Conservation (phyloP, 2,797 vertebrate genomes). For the Toxotes lorentzi region DNA sequence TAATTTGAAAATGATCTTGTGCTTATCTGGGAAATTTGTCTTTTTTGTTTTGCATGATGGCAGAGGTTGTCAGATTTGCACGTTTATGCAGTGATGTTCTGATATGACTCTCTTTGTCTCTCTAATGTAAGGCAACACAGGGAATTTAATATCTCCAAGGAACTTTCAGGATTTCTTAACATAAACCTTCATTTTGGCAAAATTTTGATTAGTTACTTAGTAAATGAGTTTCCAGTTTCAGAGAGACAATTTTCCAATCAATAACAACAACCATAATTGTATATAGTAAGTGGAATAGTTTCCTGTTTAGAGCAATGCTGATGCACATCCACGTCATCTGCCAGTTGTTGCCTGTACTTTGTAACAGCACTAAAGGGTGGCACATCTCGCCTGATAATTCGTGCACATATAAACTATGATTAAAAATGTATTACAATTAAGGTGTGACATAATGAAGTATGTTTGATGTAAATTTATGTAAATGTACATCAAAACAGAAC, state of each 20-base stretch:
- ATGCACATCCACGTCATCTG: background rate
- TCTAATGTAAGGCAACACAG: background rate
- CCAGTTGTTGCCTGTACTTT: background rate
- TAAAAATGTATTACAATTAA: background rate
- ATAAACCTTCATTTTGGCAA: conserved; percentile 25
- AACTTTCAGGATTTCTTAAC: conserved; percentile 9
- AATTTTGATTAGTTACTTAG: conserved; percentile 4
- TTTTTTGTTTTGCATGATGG: conserved; percentile 28
- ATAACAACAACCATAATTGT: background rate
- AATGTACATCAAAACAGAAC: background rate
- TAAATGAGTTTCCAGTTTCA: conserved; percentile 20
- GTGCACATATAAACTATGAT: background rate
- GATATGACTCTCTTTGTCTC: conserved; percentile 21
- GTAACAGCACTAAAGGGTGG: background rate
- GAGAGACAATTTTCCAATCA: background rate
- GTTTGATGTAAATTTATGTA: too few relatives aligned
- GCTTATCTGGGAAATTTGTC: conserved; percentile 36
- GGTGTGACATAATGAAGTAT: background rate
- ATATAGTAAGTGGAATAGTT: background rate
- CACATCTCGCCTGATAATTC: background rate
- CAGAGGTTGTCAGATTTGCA: conserved; percentile 25
- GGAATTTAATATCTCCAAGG: conserved; percentile 13
- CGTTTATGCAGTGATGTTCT: background rate
- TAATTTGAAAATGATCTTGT: conserved; percentile 56
- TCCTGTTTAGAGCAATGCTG: background rate